Evolutionary conservation across 2,797 vertebrate species (phyloP).

Genomic region (Tiaroga cobitis): DNA sequence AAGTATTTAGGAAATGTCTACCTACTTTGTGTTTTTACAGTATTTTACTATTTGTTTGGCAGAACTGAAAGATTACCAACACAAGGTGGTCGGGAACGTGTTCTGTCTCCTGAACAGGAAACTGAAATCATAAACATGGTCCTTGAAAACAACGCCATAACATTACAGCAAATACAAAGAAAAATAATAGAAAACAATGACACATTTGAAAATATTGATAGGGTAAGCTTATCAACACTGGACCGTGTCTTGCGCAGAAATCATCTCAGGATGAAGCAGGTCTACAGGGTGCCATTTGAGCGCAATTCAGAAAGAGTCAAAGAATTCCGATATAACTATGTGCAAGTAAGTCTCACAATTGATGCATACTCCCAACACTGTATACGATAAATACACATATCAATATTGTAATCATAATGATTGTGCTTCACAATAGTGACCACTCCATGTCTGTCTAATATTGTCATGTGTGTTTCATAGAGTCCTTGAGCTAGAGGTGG

Average conservation of each 20-base stretch:
- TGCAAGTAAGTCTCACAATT: conserved; percentile 18
- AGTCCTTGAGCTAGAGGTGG: too few relatives aligned
- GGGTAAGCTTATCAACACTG: too few relatives aligned
- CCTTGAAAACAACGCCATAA: too few relatives aligned
- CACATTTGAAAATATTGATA: too few relatives aligned
- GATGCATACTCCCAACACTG: conserved; percentile 1
- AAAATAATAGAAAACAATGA: too few relatives aligned
- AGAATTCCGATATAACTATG: background rate
- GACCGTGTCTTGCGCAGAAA: background rate
- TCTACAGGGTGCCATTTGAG: conserved; percentile 12
- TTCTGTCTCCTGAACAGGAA: conserved; percentile 9
- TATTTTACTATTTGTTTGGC: conserved; percentile 14
- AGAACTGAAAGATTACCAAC: conserved; percentile 39
- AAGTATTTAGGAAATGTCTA: conserved; percentile 28
- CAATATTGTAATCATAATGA: too few relatives aligned
- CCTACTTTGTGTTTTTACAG: background rate
- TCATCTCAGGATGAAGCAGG: background rate
- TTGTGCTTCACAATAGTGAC: too few relatives aligned
- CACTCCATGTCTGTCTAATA: too few relatives aligned
- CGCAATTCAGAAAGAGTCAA: background rate
- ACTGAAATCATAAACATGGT: background rate
- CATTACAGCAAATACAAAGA: too few relatives aligned
- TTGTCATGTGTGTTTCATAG: too few relatives aligned
- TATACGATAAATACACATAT: background rate
- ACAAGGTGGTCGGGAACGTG: conserved; percentile 10